Evolutionary conservation across 2,888 invertebrate species (phyloP).

Genomic region (Criorhina ranunculi): DNA sequence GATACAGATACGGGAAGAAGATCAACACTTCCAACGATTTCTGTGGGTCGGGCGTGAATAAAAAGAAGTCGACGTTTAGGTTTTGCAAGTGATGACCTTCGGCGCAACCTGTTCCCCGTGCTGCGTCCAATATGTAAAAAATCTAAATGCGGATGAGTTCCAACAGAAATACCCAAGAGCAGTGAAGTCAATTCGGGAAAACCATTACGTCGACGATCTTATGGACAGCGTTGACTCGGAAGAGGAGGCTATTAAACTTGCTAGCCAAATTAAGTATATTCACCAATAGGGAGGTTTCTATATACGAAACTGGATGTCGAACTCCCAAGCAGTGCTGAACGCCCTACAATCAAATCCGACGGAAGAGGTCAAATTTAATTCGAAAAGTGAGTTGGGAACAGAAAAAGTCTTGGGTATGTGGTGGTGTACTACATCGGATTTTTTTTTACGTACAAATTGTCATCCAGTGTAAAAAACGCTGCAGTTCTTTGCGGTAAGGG

Average conservation of each 20-base stretch:
- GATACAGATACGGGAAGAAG: no score
- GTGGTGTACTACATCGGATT: slow-evolving; percentile 50
- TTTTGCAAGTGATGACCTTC: no score
- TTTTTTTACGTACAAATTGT: slow-evolving; percentile 37
- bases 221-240: no score
- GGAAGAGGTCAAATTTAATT: slow-evolving; percentile 2
- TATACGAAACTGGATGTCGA: slow-evolving; percentile 75
- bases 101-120: no score
- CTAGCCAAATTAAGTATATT: slow-evolving; percentile 57
- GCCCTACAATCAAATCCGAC: not conserved
- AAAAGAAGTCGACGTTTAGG: no score
- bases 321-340: not conserved
- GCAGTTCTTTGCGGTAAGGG: not conserved
- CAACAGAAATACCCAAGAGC: no score
- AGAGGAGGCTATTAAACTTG: slow-evolving; percentile 60
- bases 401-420: no score
- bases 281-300: slow-evolving; percentile 64
- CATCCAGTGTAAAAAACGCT: not conserved
- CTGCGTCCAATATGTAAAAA: no score
- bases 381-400: slow-evolving; percentile 57
- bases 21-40: no score
- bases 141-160: no score
- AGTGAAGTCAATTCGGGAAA: no score
- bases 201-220: slow-evolving; percentile 80
- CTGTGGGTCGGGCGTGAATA: no score